Conservation (phyloP, 2,113 vertebrate species). For the Anhinga rufa region DNA sequence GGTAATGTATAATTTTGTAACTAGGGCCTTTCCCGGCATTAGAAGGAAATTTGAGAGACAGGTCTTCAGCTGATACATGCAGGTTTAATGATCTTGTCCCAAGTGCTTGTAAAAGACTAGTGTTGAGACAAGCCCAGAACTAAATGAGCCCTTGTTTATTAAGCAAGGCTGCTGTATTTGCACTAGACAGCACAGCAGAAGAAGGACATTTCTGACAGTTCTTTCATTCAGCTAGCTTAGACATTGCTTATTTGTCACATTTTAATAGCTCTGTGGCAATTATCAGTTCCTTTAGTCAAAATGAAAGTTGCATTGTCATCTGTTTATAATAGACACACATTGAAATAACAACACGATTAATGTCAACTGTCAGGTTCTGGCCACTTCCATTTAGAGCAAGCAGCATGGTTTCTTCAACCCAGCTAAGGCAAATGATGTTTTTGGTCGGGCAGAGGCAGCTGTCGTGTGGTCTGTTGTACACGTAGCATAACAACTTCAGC, state of each 20-base stretch:
- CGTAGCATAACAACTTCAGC: neutral
- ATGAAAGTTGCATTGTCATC: neutral
- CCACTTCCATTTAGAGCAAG: neutral
- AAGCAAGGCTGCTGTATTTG: neutral
- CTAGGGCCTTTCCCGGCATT: neutral
- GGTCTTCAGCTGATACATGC: neutral
- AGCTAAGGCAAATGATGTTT: neutral
- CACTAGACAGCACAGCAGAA: neutral
- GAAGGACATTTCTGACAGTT: neutral
- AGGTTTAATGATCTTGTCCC: constrained; percentile 36
- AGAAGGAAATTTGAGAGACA: neutral
- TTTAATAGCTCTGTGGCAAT: neutral
- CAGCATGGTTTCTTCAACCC: neutral
- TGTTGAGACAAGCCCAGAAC: constrained; percentile 19
- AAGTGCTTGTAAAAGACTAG: neutral
- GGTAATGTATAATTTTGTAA: constrained; percentile 9
- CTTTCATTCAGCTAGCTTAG: neutral
- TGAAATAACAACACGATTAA: constrained; percentile 13
- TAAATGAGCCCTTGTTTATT: constrained; percentile 1
- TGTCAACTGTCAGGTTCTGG: neutral
- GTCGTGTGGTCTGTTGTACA: neutral
- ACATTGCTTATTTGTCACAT: neutral
- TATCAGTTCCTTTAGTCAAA: constrained; percentile 17
- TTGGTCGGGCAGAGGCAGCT: neutral
- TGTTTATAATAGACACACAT: constrained; percentile 15